Evolutionary conservation across 2,113 vertebrate genomes (phyloP).

Genomic region (Pachycephala philippinensis): DNA sequence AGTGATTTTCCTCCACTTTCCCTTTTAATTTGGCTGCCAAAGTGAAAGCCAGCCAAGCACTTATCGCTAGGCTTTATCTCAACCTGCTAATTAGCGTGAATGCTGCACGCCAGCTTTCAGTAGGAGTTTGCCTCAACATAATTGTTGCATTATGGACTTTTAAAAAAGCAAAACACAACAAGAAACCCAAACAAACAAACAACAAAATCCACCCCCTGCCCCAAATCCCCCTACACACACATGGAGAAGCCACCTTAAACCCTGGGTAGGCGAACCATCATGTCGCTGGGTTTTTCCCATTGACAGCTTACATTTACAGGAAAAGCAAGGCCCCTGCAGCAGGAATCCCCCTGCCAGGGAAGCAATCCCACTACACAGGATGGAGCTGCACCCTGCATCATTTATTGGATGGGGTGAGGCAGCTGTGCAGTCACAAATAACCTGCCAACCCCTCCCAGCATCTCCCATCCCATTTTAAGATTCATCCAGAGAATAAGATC

Average conservation of each 20-base stretch:
- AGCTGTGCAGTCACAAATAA: background rate
- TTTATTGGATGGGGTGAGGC: accelerated
- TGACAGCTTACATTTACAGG: background rate
- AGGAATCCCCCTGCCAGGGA: background rate
- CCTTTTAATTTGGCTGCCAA: slow-evolving; percentile 49
- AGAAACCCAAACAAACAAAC: slow-evolving; percentile 33
- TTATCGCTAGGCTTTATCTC: slow-evolving; percentile 40
- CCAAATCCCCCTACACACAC: background rate
- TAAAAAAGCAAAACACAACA: background rate
- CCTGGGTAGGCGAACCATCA: background rate
- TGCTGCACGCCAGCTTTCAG: background rate
- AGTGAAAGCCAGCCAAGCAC: slow-evolving; percentile 33
- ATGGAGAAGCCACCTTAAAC: background rate
- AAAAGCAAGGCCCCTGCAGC: background rate
- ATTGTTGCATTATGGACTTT: slow-evolving; percentile 14
- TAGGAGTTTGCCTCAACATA: slow-evolving; percentile 21
- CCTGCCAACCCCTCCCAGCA: background rate
- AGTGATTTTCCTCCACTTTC: slow-evolving; percentile 19
- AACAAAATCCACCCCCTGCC: background rate
- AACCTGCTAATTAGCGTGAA: slow-evolving; percentile 31
- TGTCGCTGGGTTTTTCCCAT: background rate
- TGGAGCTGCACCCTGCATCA: background rate
- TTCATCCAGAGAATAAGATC: background rate
- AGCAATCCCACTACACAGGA: background rate
- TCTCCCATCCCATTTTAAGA: background rate